Conservation (phyloP, 2,888 invertebrate species). For the Phyto melanocephala region DNA sequence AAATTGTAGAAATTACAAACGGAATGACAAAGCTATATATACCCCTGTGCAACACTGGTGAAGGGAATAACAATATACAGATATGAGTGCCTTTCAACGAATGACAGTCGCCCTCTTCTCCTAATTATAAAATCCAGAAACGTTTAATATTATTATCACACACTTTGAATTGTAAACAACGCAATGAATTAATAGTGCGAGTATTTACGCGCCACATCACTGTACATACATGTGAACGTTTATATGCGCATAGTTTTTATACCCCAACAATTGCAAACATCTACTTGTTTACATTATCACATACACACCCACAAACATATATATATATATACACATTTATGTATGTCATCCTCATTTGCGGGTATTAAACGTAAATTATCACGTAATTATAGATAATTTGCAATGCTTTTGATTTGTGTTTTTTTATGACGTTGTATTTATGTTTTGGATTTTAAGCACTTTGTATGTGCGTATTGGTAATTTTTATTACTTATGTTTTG, state of each 20-base stretch:
- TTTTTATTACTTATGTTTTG: background rate
- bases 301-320: conserved; percentile 15
- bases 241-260: too few species aligned
- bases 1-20: too few species aligned
- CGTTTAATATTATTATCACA: conserved; percentile 64
- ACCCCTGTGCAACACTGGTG: too few species aligned
- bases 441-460: conserved; percentile 6
- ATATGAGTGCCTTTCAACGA: conserved; percentile 8
- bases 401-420: conserved; percentile 62
- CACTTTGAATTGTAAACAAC: conserved; percentile 40
- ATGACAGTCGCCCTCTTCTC: conserved; percentile 37
- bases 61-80: too few species aligned
- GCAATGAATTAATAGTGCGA: background rate
- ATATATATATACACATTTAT: background rate
- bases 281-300: background rate
- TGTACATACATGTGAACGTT: too few species aligned
- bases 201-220: background rate
- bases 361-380: conserved; percentile 69
- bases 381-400: conserved; percentile 70
- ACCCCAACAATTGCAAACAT: too few species aligned
- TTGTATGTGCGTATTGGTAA: background rate
- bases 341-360: conserved; percentile 44
- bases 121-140: conserved; percentile 57
- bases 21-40: too few species aligned
- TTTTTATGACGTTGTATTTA: conserved; percentile 4